Evolutionary conservation across 2,797 vertebrate genomes (phyloP).

Genomic region (Pygocentrus nattereri): DNA sequence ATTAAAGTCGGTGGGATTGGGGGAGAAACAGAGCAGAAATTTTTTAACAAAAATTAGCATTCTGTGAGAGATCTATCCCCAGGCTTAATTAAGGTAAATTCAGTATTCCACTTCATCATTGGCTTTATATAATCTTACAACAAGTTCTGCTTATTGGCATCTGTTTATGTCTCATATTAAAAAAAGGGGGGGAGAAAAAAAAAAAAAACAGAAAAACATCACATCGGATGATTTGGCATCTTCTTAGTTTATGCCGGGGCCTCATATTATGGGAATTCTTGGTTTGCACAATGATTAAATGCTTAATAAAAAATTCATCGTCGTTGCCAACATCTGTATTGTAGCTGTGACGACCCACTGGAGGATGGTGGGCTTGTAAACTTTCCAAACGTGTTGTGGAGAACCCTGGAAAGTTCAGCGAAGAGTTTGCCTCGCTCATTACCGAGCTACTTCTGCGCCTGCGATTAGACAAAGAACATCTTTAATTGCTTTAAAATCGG

Average conservation of each 20-base stretch:
- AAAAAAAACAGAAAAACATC: constrained; percentile 73
- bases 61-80: constrained; percentile 75
- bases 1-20: constrained; percentile 71
- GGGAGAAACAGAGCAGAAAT: constrained; percentile 64
- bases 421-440: constrained; percentile 99
- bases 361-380: constrained; percentile 99
- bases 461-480: constrained; percentile 99
- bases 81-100: constrained; percentile 84
- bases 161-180: constrained; percentile 85
- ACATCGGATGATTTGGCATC: constrained; percentile 81
- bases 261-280: constrained; percentile 83
- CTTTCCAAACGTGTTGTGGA: constrained; percentile 96
- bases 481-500: constrained; percentile 99
- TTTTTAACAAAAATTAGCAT: constrained; percentile 77
- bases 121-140: constrained; percentile 81
- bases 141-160: constrained; percentile 79
- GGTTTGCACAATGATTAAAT: constrained; percentile 86
- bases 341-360: constrained; percentile 98
- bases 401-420: constrained; percentile 99
- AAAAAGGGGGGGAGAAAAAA: constrained; percentile 48
- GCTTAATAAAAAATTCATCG: constrained; percentile 97
- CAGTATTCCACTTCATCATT: constrained; percentile 78
- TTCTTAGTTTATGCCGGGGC: constrained; percentile 78
- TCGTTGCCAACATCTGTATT: constrained; percentile 98
- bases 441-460: constrained; percentile 97